These are phyloP conservation scores for Hemicentrotus pulcherrimus DNA, from an alignment of 35 echinoderm and acorn worm species.

Conservation along the genomic window DNA sequence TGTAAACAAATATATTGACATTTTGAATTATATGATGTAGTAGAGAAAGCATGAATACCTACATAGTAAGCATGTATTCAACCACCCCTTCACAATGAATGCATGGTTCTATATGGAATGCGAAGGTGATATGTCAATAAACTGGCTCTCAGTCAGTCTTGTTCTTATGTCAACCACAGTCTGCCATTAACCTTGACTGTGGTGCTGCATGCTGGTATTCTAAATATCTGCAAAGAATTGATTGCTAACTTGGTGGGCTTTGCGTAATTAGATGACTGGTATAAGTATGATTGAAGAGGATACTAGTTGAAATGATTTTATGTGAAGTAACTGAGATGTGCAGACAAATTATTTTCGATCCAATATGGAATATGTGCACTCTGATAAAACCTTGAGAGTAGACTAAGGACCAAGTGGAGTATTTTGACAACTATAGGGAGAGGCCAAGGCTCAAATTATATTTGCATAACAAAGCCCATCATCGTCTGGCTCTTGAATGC, in stretches of 20 bases:
- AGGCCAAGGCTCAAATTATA: not conserved
- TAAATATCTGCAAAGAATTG: not conserved
- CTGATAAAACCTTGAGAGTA: not conserved
- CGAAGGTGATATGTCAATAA: not conserved
- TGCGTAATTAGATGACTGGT: not conserved
- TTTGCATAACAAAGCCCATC: slow-evolving; percentile 1
- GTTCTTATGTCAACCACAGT: not conserved
- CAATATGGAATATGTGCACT: not conserved
- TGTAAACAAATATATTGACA: slow-evolving; percentile 12
- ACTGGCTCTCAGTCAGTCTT: not conserved
- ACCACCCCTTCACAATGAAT: not conserved
- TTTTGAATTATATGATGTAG: not conserved
- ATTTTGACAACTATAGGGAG: not conserved
- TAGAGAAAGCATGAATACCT: not conserved
- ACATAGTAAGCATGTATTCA: not conserved
- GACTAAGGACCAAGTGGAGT: not conserved
- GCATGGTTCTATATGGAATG: not conserved
- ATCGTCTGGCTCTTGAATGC: not conserved
- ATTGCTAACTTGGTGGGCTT: not conserved
- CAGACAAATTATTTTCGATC: not conserved
- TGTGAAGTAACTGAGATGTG: too few species aligned
- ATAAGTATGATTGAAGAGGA: not conserved
- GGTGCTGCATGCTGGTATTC: not conserved
- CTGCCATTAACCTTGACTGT: not conserved
- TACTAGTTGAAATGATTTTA: not conserved